Evolutionary conservation across 2,888 invertebrate genomes (phyloP).

Genomic region (Dascillus cervinus): DNA sequence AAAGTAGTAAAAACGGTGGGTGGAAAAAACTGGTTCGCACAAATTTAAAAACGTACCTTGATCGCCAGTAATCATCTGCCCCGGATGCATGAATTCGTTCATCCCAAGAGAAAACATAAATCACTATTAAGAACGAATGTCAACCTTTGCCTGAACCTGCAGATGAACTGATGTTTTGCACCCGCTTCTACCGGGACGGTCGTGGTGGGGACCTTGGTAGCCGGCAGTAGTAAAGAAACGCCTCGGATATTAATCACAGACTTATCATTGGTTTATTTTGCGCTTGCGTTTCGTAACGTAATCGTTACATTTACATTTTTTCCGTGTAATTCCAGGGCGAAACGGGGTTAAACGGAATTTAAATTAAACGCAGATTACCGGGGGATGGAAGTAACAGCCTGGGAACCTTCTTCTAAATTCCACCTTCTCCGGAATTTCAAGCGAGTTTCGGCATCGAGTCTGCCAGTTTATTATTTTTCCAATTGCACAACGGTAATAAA

Average conservation of each 20-base stretch:
- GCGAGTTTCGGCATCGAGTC: no score
- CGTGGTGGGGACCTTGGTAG: conserved; percentile 24
- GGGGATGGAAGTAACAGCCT: no score
- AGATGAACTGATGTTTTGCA: conserved; percentile 11
- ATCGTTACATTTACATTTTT: not conserved
- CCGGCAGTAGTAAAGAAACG: conserved; percentile 40
- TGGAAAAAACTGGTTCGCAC: no score
- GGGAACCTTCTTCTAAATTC: no score
- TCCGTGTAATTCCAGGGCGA: no score
- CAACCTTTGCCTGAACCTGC: conserved; percentile 10
- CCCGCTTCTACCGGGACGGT: conserved; percentile 13
- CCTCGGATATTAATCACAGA: conserved; percentile 28
- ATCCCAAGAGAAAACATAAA: conserved; percentile 16
- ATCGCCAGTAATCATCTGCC: conserved; percentile 13
- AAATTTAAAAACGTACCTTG: conserved; percentile 16
- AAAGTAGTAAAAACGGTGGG: no score
- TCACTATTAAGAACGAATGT: conserved; percentile 12
- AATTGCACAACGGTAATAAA: not conserved
- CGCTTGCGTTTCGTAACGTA: conserved; percentile 10
- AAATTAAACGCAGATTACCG: no score
- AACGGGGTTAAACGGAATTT: no score
- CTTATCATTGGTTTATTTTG: conserved; percentile 27
- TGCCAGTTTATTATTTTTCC: no score
- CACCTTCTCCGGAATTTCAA: no score
- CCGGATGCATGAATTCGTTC: conserved; percentile 18